Evolutionary conservation across 2,888 invertebrate species (phyloP), one percentile per base, ranked within the genome.

Genomic region (Leuctra nigra): DNA sequence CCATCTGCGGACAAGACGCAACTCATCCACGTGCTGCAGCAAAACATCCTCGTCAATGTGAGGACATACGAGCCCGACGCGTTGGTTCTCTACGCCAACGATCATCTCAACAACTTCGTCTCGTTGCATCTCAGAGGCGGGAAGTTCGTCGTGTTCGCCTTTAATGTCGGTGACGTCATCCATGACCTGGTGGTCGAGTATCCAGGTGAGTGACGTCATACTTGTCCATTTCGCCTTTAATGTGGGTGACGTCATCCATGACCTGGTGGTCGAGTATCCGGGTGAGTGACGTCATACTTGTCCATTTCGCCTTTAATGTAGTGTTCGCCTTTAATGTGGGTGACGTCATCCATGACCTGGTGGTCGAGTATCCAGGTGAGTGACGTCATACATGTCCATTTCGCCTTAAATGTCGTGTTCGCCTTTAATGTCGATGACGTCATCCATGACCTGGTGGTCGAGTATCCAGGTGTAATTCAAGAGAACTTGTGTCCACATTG

Each of bases 41-140:
- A 90, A 69, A 84, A 87, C 65, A 82, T 95, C 56, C 76, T 93
- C n/a, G 81, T 95, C 69, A 95, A 93, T 72, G 76, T 96, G 59
- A 78, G 95, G 64, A 95, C 95, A 0, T 91, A 91, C 68, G 89
- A 89, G 65, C 77, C 80, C 36, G 82, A 87, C 63, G 85, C 91
- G 0, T 72, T 95, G 64, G 84, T 95, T 16, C 75, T 95, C 6
- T 95, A 95, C 68, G 91, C 92, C 29, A 91, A 94, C 68, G 95
- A 96, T 71, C 87, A 94, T 70, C 76, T 91, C 58, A 94, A 94
- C 69, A 96, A 96, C 72, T 95, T 95, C 70, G 84, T 93, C 53
- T 94, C 94, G 71, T 73, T 94, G 24, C 91, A 89, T 71, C 83
- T 93, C 60, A 82, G 86, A 62, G 84, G 85, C 60, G 86, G 87